A percentile compares a stretch with the other conserved stretches of the same genome.
Conservation (phyloP, 2,888 invertebrate species). For the Unio pictorum region DNA sequence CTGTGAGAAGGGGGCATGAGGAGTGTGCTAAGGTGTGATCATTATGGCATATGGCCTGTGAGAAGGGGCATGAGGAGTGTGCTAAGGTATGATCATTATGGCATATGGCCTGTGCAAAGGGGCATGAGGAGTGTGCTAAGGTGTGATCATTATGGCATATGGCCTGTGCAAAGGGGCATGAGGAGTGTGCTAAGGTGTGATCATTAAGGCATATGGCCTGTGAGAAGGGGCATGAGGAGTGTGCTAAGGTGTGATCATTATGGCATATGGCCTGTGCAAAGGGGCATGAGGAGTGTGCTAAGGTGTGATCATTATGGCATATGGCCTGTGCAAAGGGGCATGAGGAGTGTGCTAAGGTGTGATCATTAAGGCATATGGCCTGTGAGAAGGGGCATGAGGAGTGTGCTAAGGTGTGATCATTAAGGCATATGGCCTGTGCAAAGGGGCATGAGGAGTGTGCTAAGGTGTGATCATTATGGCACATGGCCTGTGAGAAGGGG, state of each 20-base stretch:
- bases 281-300: slow-evolving; percentile 55
- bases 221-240: slow-evolving; percentile 58
- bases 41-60: too few species aligned
- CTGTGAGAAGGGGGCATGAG: too few species aligned
- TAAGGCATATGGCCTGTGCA: slow-evolving; percentile 62
- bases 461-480: slow-evolving; percentile 15
- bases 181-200: slow-evolving; percentile 50
- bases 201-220: slow-evolving; percentile 61
- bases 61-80: too few species aligned
- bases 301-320: slow-evolving; percentile 52
- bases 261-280: slow-evolving; percentile 64
- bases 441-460: slow-evolving; percentile 58
- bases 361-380: slow-evolving; percentile 48
- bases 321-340: slow-evolving; percentile 63
- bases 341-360: slow-evolving; percentile 49
- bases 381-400: slow-evolving; percentile 61
- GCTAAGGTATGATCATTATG: slow-evolving; percentile 34
- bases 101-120: slow-evolving; percentile 64
- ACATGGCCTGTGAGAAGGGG: too few species aligned
- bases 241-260: slow-evolving; percentile 36
- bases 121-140: slow-evolving; percentile 53
- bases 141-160: slow-evolving; percentile 56
- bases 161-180: slow-evolving; percentile 60
- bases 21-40: too few species aligned
- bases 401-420: slow-evolving; percentile 34